phyloP scores from a whole-genome alignment of 35 echinoderm and acorn worm species.

The Heliocidaris tuberculata region DNA sequence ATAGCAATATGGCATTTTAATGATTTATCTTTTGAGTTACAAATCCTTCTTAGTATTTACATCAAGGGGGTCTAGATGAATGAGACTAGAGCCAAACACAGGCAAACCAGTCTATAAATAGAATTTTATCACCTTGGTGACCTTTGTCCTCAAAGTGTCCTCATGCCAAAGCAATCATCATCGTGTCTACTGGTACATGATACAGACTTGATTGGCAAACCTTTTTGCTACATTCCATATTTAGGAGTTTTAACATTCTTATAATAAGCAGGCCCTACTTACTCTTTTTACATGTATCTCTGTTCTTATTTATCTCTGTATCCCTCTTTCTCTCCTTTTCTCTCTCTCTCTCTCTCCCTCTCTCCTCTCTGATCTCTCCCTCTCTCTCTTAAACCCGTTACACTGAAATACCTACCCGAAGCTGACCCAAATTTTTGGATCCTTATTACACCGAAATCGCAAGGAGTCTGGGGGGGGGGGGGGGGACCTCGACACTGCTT shows the following conservation, averaged over 20 bases:
- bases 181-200: background rate
- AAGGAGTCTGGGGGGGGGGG: too few relatives aligned
- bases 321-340: too few relatives aligned
- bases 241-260: background rate
- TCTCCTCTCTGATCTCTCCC: background rate
- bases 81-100: background rate
- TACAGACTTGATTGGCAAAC: background rate
- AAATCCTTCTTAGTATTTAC: background rate
- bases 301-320: too few relatives aligned
- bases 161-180: background rate
- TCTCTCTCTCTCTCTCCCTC: background rate
- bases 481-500: too few relatives aligned
- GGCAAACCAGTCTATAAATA: background rate
- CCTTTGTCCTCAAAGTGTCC: background rate
- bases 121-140: background rate
- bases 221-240: background rate
- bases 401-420: too few relatives aligned
- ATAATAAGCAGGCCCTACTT: too few relatives aligned
- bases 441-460: too few relatives aligned
- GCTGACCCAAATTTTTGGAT: too few relatives aligned
- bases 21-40: too few relatives aligned
- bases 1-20: too few relatives aligned
- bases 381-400: too few relatives aligned
- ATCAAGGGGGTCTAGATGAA: background rate
- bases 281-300: too few relatives aligned